Evolutionary conservation across 2,888 invertebrate species (phyloP).

Genomic region (Chloroclystis v-ata): DNA sequence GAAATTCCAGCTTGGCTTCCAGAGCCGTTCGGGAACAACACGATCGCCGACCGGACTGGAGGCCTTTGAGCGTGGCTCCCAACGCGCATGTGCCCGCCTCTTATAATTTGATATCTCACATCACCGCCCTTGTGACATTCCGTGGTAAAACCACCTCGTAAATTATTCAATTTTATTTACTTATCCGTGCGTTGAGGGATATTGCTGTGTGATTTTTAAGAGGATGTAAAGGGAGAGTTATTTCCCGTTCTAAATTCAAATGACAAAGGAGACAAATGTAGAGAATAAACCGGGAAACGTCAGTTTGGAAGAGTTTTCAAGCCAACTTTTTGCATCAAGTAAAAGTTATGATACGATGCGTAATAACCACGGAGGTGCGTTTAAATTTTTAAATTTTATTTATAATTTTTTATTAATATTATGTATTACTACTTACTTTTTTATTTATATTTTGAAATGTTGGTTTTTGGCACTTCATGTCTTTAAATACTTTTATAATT

Average conservation of each 20-base stretch:
- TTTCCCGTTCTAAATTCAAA: slow-evolving; percentile 9
- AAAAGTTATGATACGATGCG: neutral
- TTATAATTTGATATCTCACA: slow-evolving; percentile 74
- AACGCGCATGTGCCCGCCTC: slow-evolving; percentile 66
- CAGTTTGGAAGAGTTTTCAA: slow-evolving; percentile 2
- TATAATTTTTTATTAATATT: too few species aligned
- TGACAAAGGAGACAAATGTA: slow-evolving; percentile 2
- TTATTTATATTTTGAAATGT: too few species aligned
- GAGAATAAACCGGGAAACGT: neutral
- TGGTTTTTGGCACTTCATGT: too few species aligned
- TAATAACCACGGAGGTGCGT: too few species aligned
- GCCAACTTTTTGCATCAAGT: neutral
- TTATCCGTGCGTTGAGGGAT: slow-evolving; percentile 52
- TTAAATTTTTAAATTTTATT: too few species aligned
- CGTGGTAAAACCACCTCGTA: slow-evolving; percentile 68
- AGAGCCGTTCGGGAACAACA: slow-evolving; percentile 52
- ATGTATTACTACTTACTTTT: too few species aligned
- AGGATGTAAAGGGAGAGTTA: slow-evolving; percentile 18
- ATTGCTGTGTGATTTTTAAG: slow-evolving; percentile 46
- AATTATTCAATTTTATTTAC: slow-evolving; percentile 72
- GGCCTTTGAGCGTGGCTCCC: slow-evolving; percentile 36
- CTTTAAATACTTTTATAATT: too few species aligned
- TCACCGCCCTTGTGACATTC: slow-evolving; percentile 70
- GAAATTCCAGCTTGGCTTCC: slow-evolving; percentile 42
- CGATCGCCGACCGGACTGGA: slow-evolving; percentile 64